phyloP scores from a whole-genome alignment of 2,113 vertebrate genomes.

The Malurus elegans region DNA sequence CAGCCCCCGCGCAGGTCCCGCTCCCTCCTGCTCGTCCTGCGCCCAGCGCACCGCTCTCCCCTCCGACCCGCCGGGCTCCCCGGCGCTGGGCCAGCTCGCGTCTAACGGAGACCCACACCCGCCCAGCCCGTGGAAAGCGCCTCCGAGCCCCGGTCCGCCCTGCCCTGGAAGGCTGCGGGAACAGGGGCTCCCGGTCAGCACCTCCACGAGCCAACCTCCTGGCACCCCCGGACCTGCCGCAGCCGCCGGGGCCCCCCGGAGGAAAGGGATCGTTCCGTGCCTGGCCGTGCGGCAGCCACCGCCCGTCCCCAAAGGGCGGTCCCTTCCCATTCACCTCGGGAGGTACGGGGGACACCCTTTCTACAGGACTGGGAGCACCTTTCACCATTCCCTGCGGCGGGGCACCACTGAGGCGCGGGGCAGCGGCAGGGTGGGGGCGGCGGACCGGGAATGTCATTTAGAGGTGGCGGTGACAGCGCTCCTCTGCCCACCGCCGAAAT shows the following conservation, averaged over 20 bases:
- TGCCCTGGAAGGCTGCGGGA: background rate
- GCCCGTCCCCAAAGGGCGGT: background rate
- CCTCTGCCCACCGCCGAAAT: background rate
- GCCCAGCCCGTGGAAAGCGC: background rate
- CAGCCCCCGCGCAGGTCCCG: background rate
- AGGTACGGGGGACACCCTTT: background rate
- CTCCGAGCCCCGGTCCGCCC: background rate
- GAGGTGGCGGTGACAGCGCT: slow-evolving; percentile 4
- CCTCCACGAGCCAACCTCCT: background rate
- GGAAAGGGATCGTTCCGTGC: background rate
- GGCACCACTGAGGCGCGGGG: background rate
- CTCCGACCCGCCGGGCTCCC: background rate
- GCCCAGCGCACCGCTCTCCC: background rate
- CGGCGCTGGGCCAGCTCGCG: background rate
- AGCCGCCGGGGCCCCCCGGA: background rate
- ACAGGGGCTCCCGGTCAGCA: background rate
- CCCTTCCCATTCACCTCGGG: background rate
- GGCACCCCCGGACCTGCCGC: background rate
- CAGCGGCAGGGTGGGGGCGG: background rate
- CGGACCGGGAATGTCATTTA: slow-evolving; percentile 33
- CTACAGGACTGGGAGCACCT: background rate
- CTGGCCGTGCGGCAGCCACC: background rate
- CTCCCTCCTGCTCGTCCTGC: background rate
- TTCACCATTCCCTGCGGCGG: background rate
- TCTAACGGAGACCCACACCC: background rate